These are phyloP conservation scores for Andrena hattorfiana DNA, from an alignment of 2,888 invertebrate species.

Conservation along the genomic window DNA sequence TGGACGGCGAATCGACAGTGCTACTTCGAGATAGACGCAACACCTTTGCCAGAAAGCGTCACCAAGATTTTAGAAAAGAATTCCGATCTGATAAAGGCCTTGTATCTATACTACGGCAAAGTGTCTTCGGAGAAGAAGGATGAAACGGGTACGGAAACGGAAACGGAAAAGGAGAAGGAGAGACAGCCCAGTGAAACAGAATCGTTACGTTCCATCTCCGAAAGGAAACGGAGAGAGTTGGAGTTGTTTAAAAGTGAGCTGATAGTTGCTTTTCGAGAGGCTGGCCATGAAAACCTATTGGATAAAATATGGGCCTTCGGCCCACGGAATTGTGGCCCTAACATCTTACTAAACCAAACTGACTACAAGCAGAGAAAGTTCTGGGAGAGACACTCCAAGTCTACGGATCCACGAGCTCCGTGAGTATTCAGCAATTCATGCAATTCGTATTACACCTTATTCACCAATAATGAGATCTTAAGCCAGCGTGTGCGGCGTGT, in stretches of 20 bases:
- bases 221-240: slow-evolving; percentile 79
- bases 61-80: slow-evolving; percentile 91
- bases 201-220: slow-evolving; percentile 66
- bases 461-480: too few relatives aligned
- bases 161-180: neutral
- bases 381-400: slow-evolving; percentile 82
- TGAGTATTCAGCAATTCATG: slow-evolving; percentile 66
- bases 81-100: slow-evolving; percentile 89
- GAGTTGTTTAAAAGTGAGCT: slow-evolving; percentile 87
- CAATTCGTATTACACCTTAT: too few relatives aligned
- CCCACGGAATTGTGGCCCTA: slow-evolving; percentile 94
- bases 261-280: slow-evolving; percentile 87
- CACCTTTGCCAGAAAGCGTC: slow-evolving; percentile 91
- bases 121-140: slow-evolving; percentile 17
- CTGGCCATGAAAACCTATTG: slow-evolving; percentile 86
- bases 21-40: slow-evolving; percentile 90
- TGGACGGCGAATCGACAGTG: slow-evolving; percentile 91
- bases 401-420: slow-evolving; percentile 76
- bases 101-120: slow-evolving; percentile 86
- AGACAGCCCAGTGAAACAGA: neutral
- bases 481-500: neutral
- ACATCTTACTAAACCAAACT: slow-evolving; percentile 94
- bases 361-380: slow-evolving; percentile 88
- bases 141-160: neutral
- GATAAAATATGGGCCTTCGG: slow-evolving; percentile 96